Evolutionary conservation across 2,113 vertebrate genomes (phyloP), one percentile per base, ranked within the genome.

Genomic region (Bufo gargarizans): DNA sequence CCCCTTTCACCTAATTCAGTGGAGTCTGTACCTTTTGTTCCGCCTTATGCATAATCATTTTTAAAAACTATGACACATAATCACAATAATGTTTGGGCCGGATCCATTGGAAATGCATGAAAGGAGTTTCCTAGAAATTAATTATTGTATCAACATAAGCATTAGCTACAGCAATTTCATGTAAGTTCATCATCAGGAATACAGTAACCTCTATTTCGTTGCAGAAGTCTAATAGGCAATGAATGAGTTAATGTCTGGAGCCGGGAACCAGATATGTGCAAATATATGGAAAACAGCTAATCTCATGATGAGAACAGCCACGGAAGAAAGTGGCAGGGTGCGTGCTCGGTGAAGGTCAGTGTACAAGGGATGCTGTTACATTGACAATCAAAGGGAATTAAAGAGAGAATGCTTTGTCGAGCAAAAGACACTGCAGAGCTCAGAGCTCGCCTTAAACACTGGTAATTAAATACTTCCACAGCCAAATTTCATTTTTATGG

Each of bases 281-380:
- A 87, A 80, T 87, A 47, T 55, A 77, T 56, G 77, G 50, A 88
- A 76, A 74, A 88, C 71, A 88, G 80, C 87, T 83, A 83, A 83
- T 88, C 87, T 77, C 58, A 83, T 83, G 87, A 83, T 83, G 87
- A 83, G 71, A 88, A 67, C 55, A 88, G 80, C 72, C 58, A 65
- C 19, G 56, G 56, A 63, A 76, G 58, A 88, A 83, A 87, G 63
- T 77, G 65, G 58, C 17, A 83, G 87, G 76, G 63, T 81, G 77
- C 45, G 55, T 83, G 69, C 59, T 77, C 71, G 2, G 58, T 83
- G 80, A 88, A 88, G 86, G 86, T 88, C 86, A 88, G 67, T 74
- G 86, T 82, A 88, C 55, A 49, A 82, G 79, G 69, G 80, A 88
- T 88, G 79, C 58, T 59, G 56, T 88, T 88, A 88, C 87, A 83